phyloP scores from a whole-genome alignment of 2,797 vertebrate species.

The Salmo trutta region DNA sequence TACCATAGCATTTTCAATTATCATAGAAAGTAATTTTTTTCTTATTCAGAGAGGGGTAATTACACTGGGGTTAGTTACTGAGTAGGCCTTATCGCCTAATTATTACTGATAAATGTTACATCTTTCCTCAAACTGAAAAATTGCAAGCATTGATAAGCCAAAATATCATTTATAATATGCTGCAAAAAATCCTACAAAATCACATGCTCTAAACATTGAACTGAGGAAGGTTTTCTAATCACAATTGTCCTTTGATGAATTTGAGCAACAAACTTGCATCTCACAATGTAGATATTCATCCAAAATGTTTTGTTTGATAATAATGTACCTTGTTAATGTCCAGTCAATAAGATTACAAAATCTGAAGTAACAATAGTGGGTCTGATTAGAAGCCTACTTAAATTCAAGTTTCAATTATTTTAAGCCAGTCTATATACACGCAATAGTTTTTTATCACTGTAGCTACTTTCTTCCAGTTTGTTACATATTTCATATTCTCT shows the following conservation, averaged over 20 bases:
- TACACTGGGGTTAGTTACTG: constrained; percentile 38
- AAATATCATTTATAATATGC: constrained; percentile 69
- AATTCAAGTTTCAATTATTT: constrained; percentile 27
- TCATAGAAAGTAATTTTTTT: constrained; percentile 30
- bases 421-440: not conserved
- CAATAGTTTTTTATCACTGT: constrained; percentile 22
- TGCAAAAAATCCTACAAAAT: constrained; percentile 59
- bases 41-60: constrained; percentile 28
- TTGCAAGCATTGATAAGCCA: constrained; percentile 77
- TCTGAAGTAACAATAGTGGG: constrained; percentile 34
- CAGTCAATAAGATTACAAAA: constrained; percentile 44
- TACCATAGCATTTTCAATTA: constrained; percentile 37
- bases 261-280: constrained; percentile 66
- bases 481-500: constrained; percentile 71
- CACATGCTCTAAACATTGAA: constrained; percentile 77
- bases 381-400: constrained; percentile 28
- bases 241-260: constrained; percentile 43
- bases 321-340: constrained; percentile 68
- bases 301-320: constrained; percentile 64
- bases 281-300: constrained; percentile 47
- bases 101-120: constrained; percentile 64
- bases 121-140: constrained; percentile 77
- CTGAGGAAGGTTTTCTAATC: constrained; percentile 61
- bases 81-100: constrained; percentile 16
- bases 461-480: constrained; percentile 58